A percentile compares a stretch with the other conserved stretches of the same genome.
Conservation (phyloP, 2,888 invertebrate species). For the Polietes domitor region DNA sequence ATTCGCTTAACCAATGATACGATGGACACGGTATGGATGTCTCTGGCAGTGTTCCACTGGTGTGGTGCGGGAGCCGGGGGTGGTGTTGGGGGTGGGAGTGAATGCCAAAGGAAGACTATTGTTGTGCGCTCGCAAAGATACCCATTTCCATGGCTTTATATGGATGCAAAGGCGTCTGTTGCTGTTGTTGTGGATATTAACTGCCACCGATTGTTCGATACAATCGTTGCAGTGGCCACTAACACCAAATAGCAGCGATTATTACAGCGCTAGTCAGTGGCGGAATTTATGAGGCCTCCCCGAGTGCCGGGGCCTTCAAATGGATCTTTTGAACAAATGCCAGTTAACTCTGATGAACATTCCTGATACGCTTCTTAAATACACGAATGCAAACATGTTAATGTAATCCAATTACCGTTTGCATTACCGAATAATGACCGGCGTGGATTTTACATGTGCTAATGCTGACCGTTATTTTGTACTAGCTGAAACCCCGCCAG, state of each 20-base stretch:
- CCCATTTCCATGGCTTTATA: constrained; percentile 53
- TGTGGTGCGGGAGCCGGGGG: background rate
- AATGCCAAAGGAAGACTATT: constrained; percentile 31
- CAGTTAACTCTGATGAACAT: too few relatives aligned
- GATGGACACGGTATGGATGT: constrained; percentile 6
- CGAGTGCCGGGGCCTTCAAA: too few relatives aligned
- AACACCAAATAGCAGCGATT: background rate
- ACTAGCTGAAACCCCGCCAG: too few relatives aligned
- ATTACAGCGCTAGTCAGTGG: background rate
- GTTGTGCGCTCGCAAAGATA: constrained; percentile 17
- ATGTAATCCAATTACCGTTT: too few relatives aligned
- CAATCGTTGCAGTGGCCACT: background rate
- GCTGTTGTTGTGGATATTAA: constrained; percentile 53
- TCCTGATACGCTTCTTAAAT: too few relatives aligned
- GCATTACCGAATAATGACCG: too few relatives aligned
- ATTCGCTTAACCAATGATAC: constrained; percentile 31
- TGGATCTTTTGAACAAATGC: too few relatives aligned
- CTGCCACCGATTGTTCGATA: constrained; percentile 8
- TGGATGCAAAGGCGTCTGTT: constrained; percentile 56
- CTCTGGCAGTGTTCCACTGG: background rate
- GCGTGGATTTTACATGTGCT: too few relatives aligned
- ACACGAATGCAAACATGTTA: too few relatives aligned
- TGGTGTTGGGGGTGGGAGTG: background rate
- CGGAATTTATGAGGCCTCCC: too few relatives aligned
- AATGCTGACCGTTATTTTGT: too few relatives aligned